phyloP scores from a whole-genome alignment of 2,113 vertebrate genomes.

The Chelonoidis abingdonii region DNA sequence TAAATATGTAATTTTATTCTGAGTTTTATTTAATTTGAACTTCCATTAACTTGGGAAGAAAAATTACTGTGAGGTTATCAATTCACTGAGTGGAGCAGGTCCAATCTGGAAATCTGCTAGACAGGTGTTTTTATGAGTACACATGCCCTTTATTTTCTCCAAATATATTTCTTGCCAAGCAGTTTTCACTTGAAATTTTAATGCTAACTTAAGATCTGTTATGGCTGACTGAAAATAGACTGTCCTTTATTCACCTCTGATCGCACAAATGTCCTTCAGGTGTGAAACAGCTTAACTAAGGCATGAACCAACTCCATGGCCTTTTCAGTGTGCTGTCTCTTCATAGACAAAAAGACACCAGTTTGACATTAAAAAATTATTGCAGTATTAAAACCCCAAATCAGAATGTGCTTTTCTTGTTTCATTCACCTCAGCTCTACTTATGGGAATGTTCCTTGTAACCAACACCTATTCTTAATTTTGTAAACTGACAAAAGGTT shows the following conservation, averaged over 20 bases:
- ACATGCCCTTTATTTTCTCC: neutral
- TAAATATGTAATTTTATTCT: neutral
- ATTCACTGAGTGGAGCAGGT: neutral
- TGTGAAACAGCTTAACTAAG: slow-evolving; percentile 24
- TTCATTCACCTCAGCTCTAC: neutral
- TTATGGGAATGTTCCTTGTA: neutral
- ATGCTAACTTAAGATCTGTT: neutral
- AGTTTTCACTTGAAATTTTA: slow-evolving; percentile 10
- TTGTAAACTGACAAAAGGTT: neutral
- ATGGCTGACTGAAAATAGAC: slow-evolving; percentile 3
- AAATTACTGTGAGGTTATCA: neutral
- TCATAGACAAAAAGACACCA: neutral
- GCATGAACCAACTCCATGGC: slow-evolving; percentile 15
- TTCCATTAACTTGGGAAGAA: neutral
- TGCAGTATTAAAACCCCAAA: neutral
- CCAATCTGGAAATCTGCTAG: neutral
- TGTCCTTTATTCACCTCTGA: neutral
- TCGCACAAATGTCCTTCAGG: slow-evolving; percentile 40
- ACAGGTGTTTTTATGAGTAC: neutral
- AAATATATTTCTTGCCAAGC: neutral
- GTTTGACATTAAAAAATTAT: neutral
- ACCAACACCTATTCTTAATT: neutral
- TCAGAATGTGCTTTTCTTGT: neutral
- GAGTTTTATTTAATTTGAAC: neutral
- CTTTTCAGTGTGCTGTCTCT: slow-evolving; percentile 16